phyloP scores from a whole-genome alignment of 2,113 vertebrate genomes.

The Gila orcuttii region DNA sequence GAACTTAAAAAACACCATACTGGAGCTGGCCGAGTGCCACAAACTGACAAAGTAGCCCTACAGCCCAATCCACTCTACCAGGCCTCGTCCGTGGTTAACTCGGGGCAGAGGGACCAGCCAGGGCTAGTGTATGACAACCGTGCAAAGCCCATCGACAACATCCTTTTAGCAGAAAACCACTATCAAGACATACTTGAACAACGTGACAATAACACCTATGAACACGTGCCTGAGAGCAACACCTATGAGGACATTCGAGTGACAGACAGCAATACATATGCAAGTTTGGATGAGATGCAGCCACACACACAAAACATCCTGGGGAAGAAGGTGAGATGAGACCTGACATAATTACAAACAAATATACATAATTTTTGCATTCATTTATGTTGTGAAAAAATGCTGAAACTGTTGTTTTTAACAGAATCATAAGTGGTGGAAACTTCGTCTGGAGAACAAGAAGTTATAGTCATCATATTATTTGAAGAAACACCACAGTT shows the following conservation, averaged over 20 bases:
- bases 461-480: neutral
- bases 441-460: constrained; percentile 35
- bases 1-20: neutral
- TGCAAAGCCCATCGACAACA: neutral
- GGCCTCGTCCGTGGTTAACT: neutral
- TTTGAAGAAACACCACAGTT: neutral
- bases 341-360: neutral
- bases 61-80: constrained; percentile 40
- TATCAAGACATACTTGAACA: constrained; percentile 63
- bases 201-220: constrained; percentile 19
- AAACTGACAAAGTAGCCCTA: neutral
- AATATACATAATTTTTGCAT: neutral
- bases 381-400: neutral
- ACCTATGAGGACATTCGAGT: constrained; percentile 42
- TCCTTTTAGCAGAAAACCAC: constrained; percentile 48
- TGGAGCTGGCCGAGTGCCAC: neutral
- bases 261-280: constrained; percentile 33
- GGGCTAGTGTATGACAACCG: neutral
- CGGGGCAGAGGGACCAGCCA: neutral
- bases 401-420: neutral
- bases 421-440: constrained; percentile 52
- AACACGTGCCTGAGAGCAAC: constrained; percentile 9
- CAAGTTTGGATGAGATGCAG: constrained; percentile 36
- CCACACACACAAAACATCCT: neutral
- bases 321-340: constrained; percentile 45